Conservation (phyloP, 2,797 vertebrate species). For the Harpagifer antarcticus region DNA sequence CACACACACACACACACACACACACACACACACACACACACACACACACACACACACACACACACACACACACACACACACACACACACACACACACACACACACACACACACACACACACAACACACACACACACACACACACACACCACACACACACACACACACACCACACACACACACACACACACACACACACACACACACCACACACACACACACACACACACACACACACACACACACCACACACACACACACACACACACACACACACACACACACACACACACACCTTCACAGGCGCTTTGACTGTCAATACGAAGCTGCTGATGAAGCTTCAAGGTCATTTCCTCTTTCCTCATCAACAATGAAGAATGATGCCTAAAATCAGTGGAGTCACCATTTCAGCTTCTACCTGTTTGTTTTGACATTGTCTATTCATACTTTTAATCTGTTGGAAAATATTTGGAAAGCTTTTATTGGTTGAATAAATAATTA, state of each 20-base stretch:
- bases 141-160: neutral
- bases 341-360: too few species aligned
- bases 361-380: neutral
- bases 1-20: neutral
- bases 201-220: too few species aligned
- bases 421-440: neutral
- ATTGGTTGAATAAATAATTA: neutral
- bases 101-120: neutral
- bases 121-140: neutral
- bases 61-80: neutral
- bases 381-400: neutral
- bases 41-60: neutral
- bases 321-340: neutral
- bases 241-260: too few species aligned
- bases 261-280: neutral
- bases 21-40: neutral
- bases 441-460: neutral
- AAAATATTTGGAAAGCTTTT: neutral
- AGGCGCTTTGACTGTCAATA: neutral
- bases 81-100: neutral
- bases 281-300: constrained; percentile 1
- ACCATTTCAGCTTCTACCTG: neutral
- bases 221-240: too few species aligned
- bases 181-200: too few species aligned
- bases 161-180: neutral